These are phyloP conservation scores for Candidula unifasciata DNA, from an alignment of 2,888 invertebrate genomes.

Conservation along the genomic window DNA sequence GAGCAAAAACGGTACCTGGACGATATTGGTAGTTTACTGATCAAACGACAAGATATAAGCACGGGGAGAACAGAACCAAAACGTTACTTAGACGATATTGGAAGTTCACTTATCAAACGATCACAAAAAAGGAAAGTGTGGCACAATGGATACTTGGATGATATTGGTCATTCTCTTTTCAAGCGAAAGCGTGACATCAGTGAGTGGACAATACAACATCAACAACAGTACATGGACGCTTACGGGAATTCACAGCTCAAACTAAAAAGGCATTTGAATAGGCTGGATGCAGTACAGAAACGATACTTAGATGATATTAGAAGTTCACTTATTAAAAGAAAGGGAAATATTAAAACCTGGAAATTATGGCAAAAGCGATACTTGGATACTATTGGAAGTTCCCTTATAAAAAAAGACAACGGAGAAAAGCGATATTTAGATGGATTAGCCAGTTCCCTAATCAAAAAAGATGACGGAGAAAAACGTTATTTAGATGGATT, in stretches of 20 bases:
- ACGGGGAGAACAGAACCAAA: neutral
- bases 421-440: neutral
- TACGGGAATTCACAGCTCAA: neutral
- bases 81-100: neutral
- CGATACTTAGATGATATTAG: neutral
- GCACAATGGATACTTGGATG: neutral
- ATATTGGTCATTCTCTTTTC: neutral
- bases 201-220: no score
- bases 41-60: neutral
- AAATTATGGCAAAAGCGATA: neutral
- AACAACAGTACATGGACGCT: neutral
- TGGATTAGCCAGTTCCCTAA: no score
- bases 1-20: conserved; percentile 1
- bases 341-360: neutral
- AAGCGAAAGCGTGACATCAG: neutral
- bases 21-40: neutral
- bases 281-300: neutral
- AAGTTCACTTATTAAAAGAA: neutral
- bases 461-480: no score
- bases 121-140: no score
- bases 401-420: neutral
- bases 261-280: no score
- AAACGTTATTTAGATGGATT: no score
- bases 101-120: neutral
- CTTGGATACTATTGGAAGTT: neutral